Conservation (phyloP, 1,140 invertebrate species). For the Cepaea nemoralis region DNA sequence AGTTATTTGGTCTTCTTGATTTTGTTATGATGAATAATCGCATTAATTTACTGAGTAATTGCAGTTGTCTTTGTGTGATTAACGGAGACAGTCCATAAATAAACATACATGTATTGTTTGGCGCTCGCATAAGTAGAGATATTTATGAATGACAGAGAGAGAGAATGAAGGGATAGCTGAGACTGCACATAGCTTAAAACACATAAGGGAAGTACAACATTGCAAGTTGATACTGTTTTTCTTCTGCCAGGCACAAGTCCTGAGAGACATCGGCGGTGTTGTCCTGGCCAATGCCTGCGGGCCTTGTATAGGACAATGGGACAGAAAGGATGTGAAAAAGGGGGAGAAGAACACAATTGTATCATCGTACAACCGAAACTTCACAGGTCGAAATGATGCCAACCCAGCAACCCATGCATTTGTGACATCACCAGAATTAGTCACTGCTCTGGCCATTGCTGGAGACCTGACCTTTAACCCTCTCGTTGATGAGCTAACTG, state of each 20-base stretch:
- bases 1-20: too few relatives aligned
- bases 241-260: constrained; percentile 75
- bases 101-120: too few relatives aligned
- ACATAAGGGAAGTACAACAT: too few relatives aligned
- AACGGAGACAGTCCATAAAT: too few relatives aligned
- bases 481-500: constrained; percentile 84
- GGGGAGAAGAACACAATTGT: constrained; percentile 99
- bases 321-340: constrained; percentile 94
- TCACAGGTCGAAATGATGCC: constrained; percentile 96
- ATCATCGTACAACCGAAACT: constrained; percentile 99
- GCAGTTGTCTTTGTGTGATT: too few relatives aligned
- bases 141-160: too few relatives aligned
- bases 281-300: constrained; percentile 99
- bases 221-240: neutral
- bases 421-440: constrained; percentile 97
- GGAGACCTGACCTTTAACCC: constrained; percentile 97
- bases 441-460: constrained; percentile 93
- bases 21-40: too few relatives aligned
- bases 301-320: constrained; percentile 99
- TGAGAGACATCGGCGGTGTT: constrained; percentile 83
- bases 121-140: too few relatives aligned
- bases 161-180: neutral
- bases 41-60: too few relatives aligned
- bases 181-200: too few relatives aligned
- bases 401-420: constrained; percentile 99